Conservation (phyloP, 2,797 vertebrate species). For the Esox lucius region DNA sequence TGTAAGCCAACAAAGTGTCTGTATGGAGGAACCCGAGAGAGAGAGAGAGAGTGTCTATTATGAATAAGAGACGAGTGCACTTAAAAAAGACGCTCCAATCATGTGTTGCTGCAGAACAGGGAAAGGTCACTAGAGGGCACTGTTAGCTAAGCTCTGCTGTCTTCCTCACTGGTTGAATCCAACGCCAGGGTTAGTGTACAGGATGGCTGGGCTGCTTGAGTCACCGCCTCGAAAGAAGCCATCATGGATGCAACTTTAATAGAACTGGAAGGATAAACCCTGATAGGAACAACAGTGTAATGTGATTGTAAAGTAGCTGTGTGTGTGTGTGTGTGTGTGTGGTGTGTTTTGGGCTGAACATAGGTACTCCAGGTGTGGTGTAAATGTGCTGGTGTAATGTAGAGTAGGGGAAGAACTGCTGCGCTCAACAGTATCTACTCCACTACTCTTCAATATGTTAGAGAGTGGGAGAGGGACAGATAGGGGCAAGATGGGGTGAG, state of each 20-base stretch:
- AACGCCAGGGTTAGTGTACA: not conserved
- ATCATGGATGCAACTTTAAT: not conserved
- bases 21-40: no score
- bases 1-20: no score
- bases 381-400: not conserved
- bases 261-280: not conserved
- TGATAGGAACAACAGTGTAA: not conserved
- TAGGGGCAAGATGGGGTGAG: not conserved
- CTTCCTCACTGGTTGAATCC: not conserved
- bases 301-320: not conserved
- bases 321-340: constrained; percentile 4
- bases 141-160: not conserved
- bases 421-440: not conserved
- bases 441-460: not conserved
- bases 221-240: not conserved
- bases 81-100: not conserved
- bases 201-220: not conserved
- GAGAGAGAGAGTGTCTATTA: not conserved
- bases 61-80: not conserved
- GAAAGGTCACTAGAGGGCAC: constrained; percentile 1
- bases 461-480: not conserved
- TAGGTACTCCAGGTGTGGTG: not conserved
- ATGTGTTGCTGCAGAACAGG: constrained; percentile 4
- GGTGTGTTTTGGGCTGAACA: constrained; percentile 1
- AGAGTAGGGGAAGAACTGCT: constrained; percentile 2